Conservation (phyloP, 2,888 invertebrate genomes). For the Pseudococcus longispinus region DNA sequence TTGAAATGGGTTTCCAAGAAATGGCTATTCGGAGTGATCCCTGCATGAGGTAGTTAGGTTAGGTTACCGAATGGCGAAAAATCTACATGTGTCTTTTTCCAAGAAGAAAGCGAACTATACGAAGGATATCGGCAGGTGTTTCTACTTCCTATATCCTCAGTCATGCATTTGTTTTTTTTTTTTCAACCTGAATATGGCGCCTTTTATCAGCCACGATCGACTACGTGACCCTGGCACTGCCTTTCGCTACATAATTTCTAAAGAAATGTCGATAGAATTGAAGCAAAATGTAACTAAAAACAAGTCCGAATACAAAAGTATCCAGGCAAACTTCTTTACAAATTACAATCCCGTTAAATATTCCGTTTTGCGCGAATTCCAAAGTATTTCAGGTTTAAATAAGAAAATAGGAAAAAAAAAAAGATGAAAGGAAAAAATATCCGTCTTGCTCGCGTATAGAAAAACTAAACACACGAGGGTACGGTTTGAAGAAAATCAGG, state of each 20-base stretch:
- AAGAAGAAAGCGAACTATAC: neutral
- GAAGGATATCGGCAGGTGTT: too few species aligned
- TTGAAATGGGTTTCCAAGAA: neutral
- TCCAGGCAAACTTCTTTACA: neutral
- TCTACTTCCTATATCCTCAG: too few species aligned
- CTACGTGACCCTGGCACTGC: too few species aligned
- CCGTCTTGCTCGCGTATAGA: neutral
- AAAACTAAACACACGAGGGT: slow-evolving; percentile 1
- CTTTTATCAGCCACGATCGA: too few species aligned
- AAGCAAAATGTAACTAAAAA: neutral
- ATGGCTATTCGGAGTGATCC: neutral
- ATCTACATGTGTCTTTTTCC: neutral
- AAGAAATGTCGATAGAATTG: neutral
- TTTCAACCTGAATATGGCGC: too few species aligned
- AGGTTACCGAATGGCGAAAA: neutral
- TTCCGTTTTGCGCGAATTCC: neutral
- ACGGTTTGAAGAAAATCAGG: slow-evolving; percentile 30
- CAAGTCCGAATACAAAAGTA: neutral
- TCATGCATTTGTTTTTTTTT: too few species aligned
- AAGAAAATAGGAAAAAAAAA: neutral
- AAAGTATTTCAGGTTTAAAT: neutral
- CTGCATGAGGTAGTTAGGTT: neutral
- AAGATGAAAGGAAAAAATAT: neutral
- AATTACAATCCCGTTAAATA: neutral
- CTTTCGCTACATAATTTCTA: neutral